Evolutionary conservation across 2,888 invertebrate species (phyloP).

Genomic region (Drosophila yooni): DNA sequence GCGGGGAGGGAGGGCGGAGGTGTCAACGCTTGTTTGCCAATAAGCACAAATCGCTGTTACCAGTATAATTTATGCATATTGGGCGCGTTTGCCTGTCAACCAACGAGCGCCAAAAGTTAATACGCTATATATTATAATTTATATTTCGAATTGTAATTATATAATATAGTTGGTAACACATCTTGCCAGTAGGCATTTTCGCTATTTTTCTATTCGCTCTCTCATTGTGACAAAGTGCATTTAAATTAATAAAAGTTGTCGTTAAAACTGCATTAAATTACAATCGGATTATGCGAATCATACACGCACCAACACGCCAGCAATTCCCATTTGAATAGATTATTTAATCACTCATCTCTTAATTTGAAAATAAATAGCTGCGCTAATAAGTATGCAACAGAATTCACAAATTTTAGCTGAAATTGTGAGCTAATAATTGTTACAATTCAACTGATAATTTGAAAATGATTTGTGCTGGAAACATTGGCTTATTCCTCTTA

Average conservation of each 20-base stretch:
- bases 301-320: conserved; percentile 33
- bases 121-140: conserved; percentile 52
- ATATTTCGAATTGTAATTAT: conserved; percentile 53
- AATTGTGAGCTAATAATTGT: background rate
- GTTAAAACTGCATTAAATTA: conserved; percentile 64
- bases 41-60: conserved; percentile 72
- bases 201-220: conserved; percentile 2
- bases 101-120: conserved; percentile 46
- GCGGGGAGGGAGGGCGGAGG: background rate
- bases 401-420: background rate
- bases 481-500: background rate
- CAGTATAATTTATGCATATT: conserved; percentile 61
- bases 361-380: conserved; percentile 8
- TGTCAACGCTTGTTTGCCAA: conserved; percentile 66
- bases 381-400: conserved; percentile 45
- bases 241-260: conserved; percentile 20
- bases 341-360: background rate
- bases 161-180: conserved; percentile 35
- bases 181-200: conserved; percentile 17
- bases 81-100: conserved; percentile 41
- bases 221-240: conserved; percentile 39
- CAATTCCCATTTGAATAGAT: conserved; percentile 1
- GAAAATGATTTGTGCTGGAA: background rate
- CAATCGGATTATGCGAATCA: conserved; percentile 57
- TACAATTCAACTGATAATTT: background rate